Evolutionary conservation across 2,797 vertebrate genomes (phyloP), one percentile per base, ranked within the genome.

Genomic region (Amblyopsis hoosieri): DNA sequence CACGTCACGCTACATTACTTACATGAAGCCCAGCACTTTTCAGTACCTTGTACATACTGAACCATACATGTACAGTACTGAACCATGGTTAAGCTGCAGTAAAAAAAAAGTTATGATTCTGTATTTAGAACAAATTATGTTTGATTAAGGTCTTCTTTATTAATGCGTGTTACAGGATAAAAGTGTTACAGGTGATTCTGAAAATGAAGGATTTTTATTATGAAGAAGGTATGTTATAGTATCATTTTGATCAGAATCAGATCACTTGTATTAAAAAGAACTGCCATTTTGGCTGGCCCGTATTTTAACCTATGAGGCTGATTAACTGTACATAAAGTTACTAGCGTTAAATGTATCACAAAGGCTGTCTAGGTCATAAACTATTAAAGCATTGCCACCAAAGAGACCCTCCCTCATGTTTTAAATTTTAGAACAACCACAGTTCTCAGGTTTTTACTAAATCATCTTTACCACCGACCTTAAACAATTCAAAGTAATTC

Each of bases 1-100:
- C 62, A 68, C 67, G 71, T 86, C 82, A 85, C 73, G 69, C 60
- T 64, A 74, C 59, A 66, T 61, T 67, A 60, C 78, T 75, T 57
- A 57, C 14, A 80, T 72, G 45, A 90, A 88, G 71, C 77, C 73
- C 81, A 88, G 91, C 91, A 94, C 92, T 92, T 94, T 57, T 79
- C 70, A 70, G 83, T 76, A 80, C 66, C 67, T 71, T 66, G 88
- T 89, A 91, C 53, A 89, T 80, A 86, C 74, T 50, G 79, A 86
- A 80, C 79, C 75, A 87, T 81, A n/a, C n/a, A n/a, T n/a, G n/a
- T n/a, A n/a, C n/a, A n/a, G n/a, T 80, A 86, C 74, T 50, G 79
- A 86, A 80, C 79, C 75, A 87, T 81, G 72, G 63, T 83, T 72
- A 84, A 84, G 76, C 81, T 88, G 69, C 75, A 78, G 81, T 64